phyloP scores from a whole-genome alignment of 2,113 vertebrate species.

The Telmatochromis brichardi region DNA sequence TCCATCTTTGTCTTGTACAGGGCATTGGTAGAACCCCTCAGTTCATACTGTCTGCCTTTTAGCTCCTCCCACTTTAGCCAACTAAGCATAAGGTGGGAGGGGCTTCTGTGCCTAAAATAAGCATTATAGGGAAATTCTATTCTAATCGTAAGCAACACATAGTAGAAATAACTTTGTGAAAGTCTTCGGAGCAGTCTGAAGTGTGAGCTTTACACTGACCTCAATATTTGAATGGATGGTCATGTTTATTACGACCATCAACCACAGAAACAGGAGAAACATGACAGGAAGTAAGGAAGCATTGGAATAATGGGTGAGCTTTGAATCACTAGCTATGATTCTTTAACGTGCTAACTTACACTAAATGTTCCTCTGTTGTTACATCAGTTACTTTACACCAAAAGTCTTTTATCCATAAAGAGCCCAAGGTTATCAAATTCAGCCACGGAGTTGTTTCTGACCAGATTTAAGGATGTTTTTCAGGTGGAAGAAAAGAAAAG shows the following conservation, averaged over 20 bases:
- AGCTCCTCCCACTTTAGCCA: neutral
- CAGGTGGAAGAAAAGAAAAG: neutral
- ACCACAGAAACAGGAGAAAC: neutral
- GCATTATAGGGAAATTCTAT: neutral
- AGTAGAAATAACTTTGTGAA: neutral
- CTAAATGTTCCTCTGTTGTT: neutral
- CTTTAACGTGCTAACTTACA: neutral
- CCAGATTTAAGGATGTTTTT: neutral
- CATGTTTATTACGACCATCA: neutral
- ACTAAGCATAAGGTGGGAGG: neutral
- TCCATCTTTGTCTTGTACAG: neutral
- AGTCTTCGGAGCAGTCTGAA: neutral
- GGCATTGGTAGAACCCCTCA: neutral
- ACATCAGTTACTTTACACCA: neutral
- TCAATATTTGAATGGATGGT: neutral
- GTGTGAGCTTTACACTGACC: neutral
- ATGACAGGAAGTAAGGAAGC: neutral
- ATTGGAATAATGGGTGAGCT: neutral
- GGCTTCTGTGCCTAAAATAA: neutral
- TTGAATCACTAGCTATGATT: neutral
- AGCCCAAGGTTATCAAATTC: neutral
- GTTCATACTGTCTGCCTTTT: neutral
- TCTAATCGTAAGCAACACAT: accelerated
- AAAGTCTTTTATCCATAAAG: neutral
- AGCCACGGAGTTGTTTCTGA: neutral